These are phyloP conservation scores for Stomorhina lunata DNA, from an alignment of 2,888 invertebrate species.

Conservation along the genomic window DNA sequence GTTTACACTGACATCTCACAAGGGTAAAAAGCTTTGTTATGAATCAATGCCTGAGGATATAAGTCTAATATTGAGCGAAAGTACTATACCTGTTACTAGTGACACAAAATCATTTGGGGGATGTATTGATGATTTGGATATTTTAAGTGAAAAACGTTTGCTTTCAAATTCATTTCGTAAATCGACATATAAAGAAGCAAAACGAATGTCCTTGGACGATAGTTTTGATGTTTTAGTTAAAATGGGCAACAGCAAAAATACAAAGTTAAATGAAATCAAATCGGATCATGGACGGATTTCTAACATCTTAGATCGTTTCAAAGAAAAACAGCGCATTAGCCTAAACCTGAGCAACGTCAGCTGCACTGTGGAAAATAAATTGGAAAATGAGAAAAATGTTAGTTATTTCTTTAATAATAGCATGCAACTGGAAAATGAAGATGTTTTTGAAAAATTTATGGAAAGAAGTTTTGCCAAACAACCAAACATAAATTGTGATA, in stretches of 20 bases:
- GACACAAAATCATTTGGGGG: neutral
- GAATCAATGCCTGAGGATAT: constrained; percentile 69
- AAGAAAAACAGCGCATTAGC: constrained; percentile 66
- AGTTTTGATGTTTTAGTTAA: constrained; percentile 74
- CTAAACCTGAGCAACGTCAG: constrained; percentile 1
- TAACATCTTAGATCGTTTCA: constrained; percentile 72
- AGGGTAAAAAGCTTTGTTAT: constrained; percentile 73
- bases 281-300: constrained; percentile 19
- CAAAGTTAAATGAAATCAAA: too few relatives aligned
- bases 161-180: constrained; percentile 67
- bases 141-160: constrained; percentile 70
- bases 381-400: constrained; percentile 66
- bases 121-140: constrained; percentile 70
- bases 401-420: constrained; percentile 81
- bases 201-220: constrained; percentile 73
- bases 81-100: neutral
- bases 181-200: constrained; percentile 53
- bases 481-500: neutral
- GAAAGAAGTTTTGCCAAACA: constrained; percentile 75
- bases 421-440: constrained; percentile 80
- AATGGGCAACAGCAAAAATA: constrained; percentile 42
- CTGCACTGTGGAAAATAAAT: neutral
- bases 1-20: constrained; percentile 68
- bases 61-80: constrained; percentile 66
- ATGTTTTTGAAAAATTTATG: constrained; percentile 84